Percentiles rank a stretch among this genome's conserved stretches.
Conservation (phyloP, 2,797 vertebrate genomes). For the Sparidentex hasta region DNA sequence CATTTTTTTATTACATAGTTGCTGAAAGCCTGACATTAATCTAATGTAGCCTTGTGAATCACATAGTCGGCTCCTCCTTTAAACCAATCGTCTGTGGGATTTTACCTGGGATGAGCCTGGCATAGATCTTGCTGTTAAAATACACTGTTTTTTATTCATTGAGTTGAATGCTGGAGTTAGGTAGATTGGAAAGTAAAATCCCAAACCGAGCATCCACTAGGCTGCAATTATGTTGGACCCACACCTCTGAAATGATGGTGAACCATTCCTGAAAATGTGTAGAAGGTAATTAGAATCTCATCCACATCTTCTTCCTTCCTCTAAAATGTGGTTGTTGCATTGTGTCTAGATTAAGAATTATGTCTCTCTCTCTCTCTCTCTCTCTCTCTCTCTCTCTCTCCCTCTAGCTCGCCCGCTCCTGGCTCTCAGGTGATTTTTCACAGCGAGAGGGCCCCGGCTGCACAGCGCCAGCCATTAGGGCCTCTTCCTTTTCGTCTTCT, state of each 20-base stretch:
- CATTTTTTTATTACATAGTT: neutral
- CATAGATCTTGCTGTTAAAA: neutral
- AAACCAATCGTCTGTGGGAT: neutral
- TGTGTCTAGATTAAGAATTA: conserved; percentile 14
- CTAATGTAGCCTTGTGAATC: neutral
- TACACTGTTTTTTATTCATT: neutral
- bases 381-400: neutral
- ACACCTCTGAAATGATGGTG: neutral
- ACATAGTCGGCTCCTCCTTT: neutral
- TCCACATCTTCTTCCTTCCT: neutral
- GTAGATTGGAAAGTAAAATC: neutral
- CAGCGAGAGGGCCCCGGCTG: conserved; percentile 49
- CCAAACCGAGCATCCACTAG: neutral
- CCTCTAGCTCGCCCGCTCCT: neutral
- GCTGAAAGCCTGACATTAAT: neutral
- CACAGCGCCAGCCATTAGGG: conserved; percentile 66
- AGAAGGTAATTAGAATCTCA: neutral
- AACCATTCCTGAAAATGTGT: neutral
- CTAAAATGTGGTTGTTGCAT: neutral
- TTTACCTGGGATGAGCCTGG: neutral
- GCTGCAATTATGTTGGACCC: neutral
- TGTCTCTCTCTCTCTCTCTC: conserved; percentile 10
- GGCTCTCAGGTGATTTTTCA: conserved; percentile 66
- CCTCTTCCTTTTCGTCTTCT: conserved; percentile 74
- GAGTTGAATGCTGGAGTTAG: neutral